Base-by-base conservation (phyloP, 2,113 vertebrate genomes). In the Lethenteron reissneri region DNA sequence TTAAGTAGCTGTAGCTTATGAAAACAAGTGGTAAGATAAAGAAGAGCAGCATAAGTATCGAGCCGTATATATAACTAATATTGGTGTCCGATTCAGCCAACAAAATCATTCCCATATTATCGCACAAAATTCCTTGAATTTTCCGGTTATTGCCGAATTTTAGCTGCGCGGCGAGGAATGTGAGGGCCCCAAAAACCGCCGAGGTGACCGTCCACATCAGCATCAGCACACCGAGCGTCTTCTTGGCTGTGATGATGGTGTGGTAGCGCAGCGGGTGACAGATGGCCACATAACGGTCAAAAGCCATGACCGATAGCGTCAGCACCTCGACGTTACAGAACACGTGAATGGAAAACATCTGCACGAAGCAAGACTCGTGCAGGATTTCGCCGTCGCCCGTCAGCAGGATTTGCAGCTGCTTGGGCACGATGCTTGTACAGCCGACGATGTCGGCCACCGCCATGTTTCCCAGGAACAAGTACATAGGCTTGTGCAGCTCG, bases 301-400 rank as follows among this genome's bases (percentile, higher is more conserved):
- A 62, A 3, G 83, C 83, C 84, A 85, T 85, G 1, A 78, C 81
- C 73, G 84, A 73, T 57, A 85, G 80, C 72, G 83, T 72, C 4
- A 83, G 83, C 0, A 83, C 84, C 71, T 83, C 82, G 72, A 84
- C 68, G 0, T 82, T 84, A 1, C 81, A 83, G 72, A 84, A 78
- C 75, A 85, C 82, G 74, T 86, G 83, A 56, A 83, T 81, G 69
- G 81, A 76, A 76, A 88, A 86, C 85, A 86, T 88, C 75, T 89
- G 87, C 13, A 77, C 73, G 73, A 86, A 72, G 74, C 86, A 88
- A 60, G 75, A 74, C 0, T 74, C 60, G 73, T 83, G 64, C 0
- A 82, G 84, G 75, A 86, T 80, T 17, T 15, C 56, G 57, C 78
- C 76, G 74, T 76, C 69, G 70, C 64, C 72, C 1, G 78, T 71